Evolutionary conservation across 2,888 invertebrate species (phyloP).

Genomic region (Meteorus colon): DNA sequence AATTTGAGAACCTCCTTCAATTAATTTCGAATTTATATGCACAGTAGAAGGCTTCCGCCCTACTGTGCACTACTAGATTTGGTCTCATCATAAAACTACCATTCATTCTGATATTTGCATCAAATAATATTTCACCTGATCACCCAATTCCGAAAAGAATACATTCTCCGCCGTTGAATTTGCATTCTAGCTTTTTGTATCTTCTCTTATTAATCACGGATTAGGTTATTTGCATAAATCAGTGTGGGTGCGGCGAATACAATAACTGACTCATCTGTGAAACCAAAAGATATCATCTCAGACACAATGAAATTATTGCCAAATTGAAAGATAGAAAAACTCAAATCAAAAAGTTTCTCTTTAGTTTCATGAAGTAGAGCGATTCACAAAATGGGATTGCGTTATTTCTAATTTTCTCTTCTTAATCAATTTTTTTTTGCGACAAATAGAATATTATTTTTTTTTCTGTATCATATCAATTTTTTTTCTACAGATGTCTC

Average conservation of each 20-base stretch:
- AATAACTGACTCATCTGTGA: not conserved
- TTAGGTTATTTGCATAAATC: not conserved
- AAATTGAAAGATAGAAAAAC: not conserved
- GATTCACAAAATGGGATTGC: not conserved
- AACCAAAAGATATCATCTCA: not conserved
- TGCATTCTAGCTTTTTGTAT: not conserved
- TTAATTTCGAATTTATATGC: too few relatives aligned
- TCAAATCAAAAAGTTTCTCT: not conserved
- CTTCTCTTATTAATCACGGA: not conserved
- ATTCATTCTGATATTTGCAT: too few relatives aligned
- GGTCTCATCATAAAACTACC: too few relatives aligned
- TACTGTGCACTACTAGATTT: too few relatives aligned
- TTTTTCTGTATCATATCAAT: not conserved
- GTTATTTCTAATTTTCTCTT: not conserved
- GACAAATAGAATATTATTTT: not conserved
- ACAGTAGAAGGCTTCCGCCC: too few relatives aligned
- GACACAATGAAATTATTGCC: not conserved
- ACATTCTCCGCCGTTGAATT: not conserved
- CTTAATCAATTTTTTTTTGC: not conserved
- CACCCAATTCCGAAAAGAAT: too few relatives aligned
- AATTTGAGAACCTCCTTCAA: too few relatives aligned
- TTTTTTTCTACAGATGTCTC: not conserved
- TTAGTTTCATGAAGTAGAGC: not conserved
- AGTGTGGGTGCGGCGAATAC: not conserved
- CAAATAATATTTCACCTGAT: too few relatives aligned